Base-by-base conservation (phyloP, 2,888 invertebrate species). In the Carcina quercana region DNA sequence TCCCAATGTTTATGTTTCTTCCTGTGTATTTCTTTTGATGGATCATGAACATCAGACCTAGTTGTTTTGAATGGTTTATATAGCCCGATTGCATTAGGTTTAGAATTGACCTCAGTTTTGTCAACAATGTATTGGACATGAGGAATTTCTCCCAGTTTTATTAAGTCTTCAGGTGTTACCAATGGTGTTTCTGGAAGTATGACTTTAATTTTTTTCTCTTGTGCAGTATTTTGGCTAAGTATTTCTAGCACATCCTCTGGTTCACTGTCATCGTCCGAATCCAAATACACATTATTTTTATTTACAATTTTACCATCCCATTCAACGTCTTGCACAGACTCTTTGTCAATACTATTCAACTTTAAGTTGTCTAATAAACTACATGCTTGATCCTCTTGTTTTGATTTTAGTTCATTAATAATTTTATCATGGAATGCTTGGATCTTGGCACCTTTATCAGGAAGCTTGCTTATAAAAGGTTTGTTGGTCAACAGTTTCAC, bases 31-130 rank as follows among this genome's bases (percentile, higher is more conserved):
- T 87, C 88, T 47, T 86, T 87, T 31, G 63, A 63, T 12, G 87
- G 87, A 48, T 85, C 74, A 38, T 87, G 87, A 2, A 85, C 83
- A 59, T 86, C 73, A 1, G 78, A 71, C 38, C 53, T 76, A 5
- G 87, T 87, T 11, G 89, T 88, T 63, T 82, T 86, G 40, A 85
- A 85, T 2, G 89, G 88, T 42, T 87, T 87, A 38, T 86, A 89
- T 13, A 73, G 53, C 21, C 80, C 72, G 25, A 58, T 70, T 25
- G 53, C 11, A 53, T 63, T 67, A 1, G 60, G 45, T 30, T 66
- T 68, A 0, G 41, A 15, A 20, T 70, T 68, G 37, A 75, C 69
- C 33, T 87, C 78, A 17, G 82, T 74, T 65, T 78, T 87, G 10
- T 84, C 62, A 34, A 87, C 78, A 32, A 89, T 68, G 41, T 86